Evolutionary conservation across 2,888 invertebrate genomes (phyloP).

Genomic region (Noctua janthina): DNA sequence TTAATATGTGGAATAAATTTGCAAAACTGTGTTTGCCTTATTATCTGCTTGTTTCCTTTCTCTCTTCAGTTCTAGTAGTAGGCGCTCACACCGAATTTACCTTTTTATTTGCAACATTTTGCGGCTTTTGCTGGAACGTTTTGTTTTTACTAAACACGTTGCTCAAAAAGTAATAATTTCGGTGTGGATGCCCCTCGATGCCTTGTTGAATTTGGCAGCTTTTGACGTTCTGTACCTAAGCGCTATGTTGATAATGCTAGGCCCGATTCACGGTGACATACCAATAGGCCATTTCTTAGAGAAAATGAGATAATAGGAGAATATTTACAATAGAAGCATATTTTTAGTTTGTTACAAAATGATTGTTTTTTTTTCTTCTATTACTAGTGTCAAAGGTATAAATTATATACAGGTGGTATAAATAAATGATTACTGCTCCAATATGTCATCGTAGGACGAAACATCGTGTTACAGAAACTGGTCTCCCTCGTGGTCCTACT

Average conservation of each 20-base stretch:
- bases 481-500: too few species aligned
- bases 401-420: too few species aligned
- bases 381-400: too few species aligned
- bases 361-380: too few species aligned
- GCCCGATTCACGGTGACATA: too few species aligned
- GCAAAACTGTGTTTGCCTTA: conserved; percentile 91
- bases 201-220: not conserved
- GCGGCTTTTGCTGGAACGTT: not conserved
- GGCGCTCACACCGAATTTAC: not conserved
- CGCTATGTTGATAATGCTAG: not conserved
- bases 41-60: conserved; percentile 83
- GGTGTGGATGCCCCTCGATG: not conserved
- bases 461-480: too few species aligned
- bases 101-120: not conserved
- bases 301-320: too few species aligned
- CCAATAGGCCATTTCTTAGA: too few species aligned
- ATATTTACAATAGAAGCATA: too few species aligned
- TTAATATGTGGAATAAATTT: conserved; percentile 90
- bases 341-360: too few species aligned
- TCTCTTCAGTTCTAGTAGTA: not conserved
- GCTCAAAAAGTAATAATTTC: not conserved
- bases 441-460: too few species aligned
- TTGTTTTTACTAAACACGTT: not conserved
- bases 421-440: too few species aligned
- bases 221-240: not conserved